A percentile compares a stretch with the other conserved stretches of the same genome.
phyloP scores from a whole-genome alignment of 2,888 invertebrate species.

The Craniophora ligustri region DNA sequence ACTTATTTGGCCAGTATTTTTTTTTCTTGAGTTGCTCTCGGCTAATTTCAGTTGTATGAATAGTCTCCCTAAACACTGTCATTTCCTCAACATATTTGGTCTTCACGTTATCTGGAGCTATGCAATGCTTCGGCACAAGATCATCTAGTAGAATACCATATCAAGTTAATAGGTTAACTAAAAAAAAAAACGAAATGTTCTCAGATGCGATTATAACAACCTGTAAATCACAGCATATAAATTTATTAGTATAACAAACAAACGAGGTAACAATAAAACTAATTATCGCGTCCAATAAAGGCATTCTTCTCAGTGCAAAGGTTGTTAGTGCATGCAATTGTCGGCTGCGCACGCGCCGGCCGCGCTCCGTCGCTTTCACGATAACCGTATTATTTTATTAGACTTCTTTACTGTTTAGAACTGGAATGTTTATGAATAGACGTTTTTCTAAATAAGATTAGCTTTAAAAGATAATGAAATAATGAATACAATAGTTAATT shows the following conservation, averaged over 20 bases:
- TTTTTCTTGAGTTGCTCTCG: too few species aligned
- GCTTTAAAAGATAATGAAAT: not conserved
- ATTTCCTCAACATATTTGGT: too few species aligned
- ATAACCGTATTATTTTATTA: conserved; percentile 51
- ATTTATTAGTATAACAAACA: conserved; percentile 9
- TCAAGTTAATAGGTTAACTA: too few species aligned
- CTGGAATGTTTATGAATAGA: conserved; percentile 33
- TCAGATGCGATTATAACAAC: not conserved
- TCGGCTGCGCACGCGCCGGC: conserved; percentile 45
- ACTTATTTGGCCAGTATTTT: too few species aligned
- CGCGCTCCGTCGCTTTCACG: conserved; percentile 43
- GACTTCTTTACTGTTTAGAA: conserved; percentile 43
- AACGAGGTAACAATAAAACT: conserved; percentile 45
- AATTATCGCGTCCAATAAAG: conserved; percentile 46
- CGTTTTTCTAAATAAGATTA: conserved; percentile 10
- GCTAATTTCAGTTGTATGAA: too few species aligned
- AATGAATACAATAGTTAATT: not conserved
- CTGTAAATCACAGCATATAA: conserved; percentile 15
- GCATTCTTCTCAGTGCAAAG: conserved; percentile 50
- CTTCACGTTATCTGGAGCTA: too few species aligned
- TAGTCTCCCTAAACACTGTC: too few species aligned
- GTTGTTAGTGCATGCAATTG: conserved; percentile 52
- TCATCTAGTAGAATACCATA: too few species aligned
- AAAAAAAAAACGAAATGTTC: too few species aligned
- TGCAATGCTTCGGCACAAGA: too few species aligned